Evolutionary conservation across 2,113 vertebrate species (phyloP).

Genomic region (Zosterops pallidus): DNA sequence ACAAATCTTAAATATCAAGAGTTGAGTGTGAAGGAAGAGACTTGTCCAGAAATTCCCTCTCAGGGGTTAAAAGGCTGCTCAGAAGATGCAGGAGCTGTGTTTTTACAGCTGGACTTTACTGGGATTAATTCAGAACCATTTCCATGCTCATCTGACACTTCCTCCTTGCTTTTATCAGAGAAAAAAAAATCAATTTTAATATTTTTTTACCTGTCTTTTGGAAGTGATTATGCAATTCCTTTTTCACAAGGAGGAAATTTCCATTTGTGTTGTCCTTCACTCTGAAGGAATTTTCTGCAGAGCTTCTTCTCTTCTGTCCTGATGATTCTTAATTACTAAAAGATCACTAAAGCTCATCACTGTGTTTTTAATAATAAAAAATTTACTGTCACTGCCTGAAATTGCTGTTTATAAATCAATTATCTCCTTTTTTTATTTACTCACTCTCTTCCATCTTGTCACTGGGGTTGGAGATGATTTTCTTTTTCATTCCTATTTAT

Average conservation of each 20-base stretch:
- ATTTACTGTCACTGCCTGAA: not conserved
- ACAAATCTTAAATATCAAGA: not conserved
- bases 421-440: not conserved
- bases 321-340: not conserved
- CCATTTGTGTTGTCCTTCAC: not conserved
- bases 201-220: not conserved
- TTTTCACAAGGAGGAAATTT: not conserved
- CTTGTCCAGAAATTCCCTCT: not conserved
- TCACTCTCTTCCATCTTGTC: not conserved
- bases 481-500: no score
- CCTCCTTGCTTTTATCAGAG: not conserved
- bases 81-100: not conserved
- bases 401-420: not conserved
- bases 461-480: not conserved
- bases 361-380: not conserved
- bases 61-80: not conserved
- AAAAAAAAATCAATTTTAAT: not conserved
- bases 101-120: slow-evolving; percentile 40
- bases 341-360: not conserved
- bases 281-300: not conserved
- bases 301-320: not conserved
- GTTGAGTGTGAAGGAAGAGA: not conserved
- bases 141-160: not conserved
- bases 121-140: not conserved
- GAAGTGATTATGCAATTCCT: not conserved